Conservation (phyloP, 2,888 invertebrate genomes). For the Tenodera sinensis region DNA sequence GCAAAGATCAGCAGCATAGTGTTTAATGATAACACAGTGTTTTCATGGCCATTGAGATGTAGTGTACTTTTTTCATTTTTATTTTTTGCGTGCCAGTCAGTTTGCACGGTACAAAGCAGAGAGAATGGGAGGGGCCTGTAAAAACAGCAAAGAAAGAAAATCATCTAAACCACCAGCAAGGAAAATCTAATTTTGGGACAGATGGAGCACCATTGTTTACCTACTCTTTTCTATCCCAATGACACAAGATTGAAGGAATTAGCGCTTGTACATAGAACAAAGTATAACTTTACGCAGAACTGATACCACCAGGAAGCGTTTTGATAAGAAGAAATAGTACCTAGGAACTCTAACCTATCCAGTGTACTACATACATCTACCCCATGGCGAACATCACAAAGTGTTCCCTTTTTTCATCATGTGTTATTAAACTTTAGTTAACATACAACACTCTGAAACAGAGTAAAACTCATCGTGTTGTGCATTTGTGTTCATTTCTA, state of each 20-base stretch:
- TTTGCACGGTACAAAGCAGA: not conserved
- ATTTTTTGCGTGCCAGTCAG: not conserved
- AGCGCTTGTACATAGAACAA: not conserved
- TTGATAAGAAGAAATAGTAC: not conserved
- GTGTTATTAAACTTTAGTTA: slow-evolving; percentile 1
- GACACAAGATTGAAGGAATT: not conserved
- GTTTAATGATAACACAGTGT: not conserved
- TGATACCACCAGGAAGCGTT: not conserved
- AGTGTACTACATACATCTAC: not conserved
- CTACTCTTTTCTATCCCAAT: not conserved
- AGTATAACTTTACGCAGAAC: not conserved
- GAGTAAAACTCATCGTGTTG: slow-evolving; percentile 28
- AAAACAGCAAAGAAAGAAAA: not conserved
- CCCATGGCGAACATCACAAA: not conserved
- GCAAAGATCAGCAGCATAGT: not conserved
- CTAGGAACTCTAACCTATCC: not conserved
- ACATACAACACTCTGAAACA: not conserved
- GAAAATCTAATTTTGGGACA: not conserved
- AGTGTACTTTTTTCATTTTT: not conserved
- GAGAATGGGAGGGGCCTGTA: not conserved
- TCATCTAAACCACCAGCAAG: not conserved
- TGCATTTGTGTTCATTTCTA: slow-evolving; percentile 24
- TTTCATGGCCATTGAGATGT: not conserved
- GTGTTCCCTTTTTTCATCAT: not conserved
- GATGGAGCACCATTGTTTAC: not conserved